Percentiles rank a stretch among this genome's conserved stretches.
Conservation (phyloP, 2,113 vertebrate genomes). For the Sturnira hondurensis region DNA sequence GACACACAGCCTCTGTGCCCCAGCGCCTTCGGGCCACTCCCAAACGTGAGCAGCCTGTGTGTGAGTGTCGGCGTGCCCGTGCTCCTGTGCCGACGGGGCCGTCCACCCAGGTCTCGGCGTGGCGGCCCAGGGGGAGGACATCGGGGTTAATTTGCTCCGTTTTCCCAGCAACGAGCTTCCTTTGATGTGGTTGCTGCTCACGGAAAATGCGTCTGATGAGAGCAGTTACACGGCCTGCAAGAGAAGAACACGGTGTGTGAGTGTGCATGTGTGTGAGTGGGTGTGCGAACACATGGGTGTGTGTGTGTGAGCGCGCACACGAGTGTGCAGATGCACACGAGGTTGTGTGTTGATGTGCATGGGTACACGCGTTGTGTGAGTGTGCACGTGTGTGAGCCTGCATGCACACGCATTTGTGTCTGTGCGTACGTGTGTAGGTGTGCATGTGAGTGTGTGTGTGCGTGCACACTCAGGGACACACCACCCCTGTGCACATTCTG, state of each 20-base stretch:
- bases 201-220: slow-evolving; percentile 66
- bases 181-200: slow-evolving; percentile 77
- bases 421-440: not conserved
- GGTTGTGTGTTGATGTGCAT: not conserved
- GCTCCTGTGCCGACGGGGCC: not conserved
- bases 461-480: slow-evolving; percentile 19
- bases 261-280: slow-evolving; percentile 39
- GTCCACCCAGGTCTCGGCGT: slow-evolving; percentile 65
- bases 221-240: slow-evolving; percentile 73
- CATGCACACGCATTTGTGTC: not conserved
- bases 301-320: not conserved
- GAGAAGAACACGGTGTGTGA: slow-evolving; percentile 1
- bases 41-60: not conserved
- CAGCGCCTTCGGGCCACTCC: no score
- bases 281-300: slow-evolving; percentile 31
- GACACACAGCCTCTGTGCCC: accelerated
- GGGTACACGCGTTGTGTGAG: not conserved
- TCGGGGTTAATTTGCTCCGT: slow-evolving; percentile 74
- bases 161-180: slow-evolving; percentile 75
- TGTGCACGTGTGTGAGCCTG: not conserved
- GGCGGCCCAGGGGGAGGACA: slow-evolving; percentile 69
- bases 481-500: slow-evolving; percentile 72
- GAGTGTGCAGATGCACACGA: no score
- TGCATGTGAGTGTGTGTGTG: accelerated
- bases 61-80: not conserved